phyloP scores from a whole-genome alignment of 2,888 invertebrate genomes.

The Abrostola tripartita region DNA sequence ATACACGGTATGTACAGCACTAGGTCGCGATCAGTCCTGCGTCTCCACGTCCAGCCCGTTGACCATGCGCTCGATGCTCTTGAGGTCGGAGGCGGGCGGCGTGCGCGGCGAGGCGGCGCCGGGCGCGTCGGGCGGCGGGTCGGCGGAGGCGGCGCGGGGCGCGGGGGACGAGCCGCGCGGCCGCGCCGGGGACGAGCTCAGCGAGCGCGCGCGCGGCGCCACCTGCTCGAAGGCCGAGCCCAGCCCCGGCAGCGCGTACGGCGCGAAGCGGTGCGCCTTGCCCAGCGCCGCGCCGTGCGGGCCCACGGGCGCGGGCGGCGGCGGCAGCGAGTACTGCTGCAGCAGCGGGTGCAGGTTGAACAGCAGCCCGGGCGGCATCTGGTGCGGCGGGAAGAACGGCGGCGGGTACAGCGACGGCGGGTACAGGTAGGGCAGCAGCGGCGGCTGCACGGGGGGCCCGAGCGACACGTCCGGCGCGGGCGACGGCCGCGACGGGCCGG shows the following conservation, averaged over 20 bases:
- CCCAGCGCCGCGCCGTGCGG: constrained; percentile 91
- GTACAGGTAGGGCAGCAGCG: constrained; percentile 97
- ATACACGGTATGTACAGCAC: constrained; percentile 85
- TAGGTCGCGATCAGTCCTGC: constrained; percentile 81
- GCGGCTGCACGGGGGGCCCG: constrained; percentile 97
- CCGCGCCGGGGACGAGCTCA: constrained; percentile 89
- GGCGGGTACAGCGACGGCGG: constrained; percentile 96
- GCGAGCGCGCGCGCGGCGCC: constrained; percentile 91
- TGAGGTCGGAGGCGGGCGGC: constrained; percentile 93
- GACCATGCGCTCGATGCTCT: constrained; percentile 99
- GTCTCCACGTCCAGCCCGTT: constrained; percentile 97
- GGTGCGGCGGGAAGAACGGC: constrained; percentile 92
- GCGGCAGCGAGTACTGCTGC: constrained; percentile 95
- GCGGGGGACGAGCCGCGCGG: constrained; percentile 75
- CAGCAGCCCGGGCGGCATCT: constrained; percentile 94
- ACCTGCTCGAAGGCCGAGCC: constrained; percentile 97
- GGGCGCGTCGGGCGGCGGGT: constrained; percentile 87
- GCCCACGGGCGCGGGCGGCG: constrained; percentile 89
- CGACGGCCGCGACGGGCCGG: constrained; percentile 90
- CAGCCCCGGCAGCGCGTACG: constrained; percentile 94
- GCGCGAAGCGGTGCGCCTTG: constrained; percentile 93
- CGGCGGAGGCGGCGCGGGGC: constrained; percentile 86
- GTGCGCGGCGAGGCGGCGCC: constrained; percentile 87
- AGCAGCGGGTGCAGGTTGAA: constrained; percentile 96
- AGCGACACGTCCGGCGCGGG: constrained; percentile 98